Conservation (phyloP, 2,113 vertebrate genomes). For the Poeciliopsis turrubarensis region DNA sequence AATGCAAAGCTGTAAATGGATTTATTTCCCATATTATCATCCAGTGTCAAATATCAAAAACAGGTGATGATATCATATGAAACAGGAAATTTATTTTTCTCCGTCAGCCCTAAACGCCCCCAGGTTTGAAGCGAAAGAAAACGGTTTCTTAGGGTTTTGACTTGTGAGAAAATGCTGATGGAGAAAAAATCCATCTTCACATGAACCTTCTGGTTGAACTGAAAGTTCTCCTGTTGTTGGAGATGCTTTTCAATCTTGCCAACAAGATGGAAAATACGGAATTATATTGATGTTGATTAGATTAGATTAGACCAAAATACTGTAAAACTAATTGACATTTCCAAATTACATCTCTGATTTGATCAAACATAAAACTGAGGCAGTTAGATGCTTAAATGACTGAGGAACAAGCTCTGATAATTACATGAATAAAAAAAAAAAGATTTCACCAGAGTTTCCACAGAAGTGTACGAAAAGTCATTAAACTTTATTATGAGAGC, state of each 20-base stretch:
- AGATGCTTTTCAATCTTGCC: neutral
- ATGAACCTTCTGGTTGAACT: neutral
- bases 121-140: neutral
- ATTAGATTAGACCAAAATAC: neutral
- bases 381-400: slow-evolving; percentile 1
- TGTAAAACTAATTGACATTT: neutral
- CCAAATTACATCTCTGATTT: slow-evolving; percentile 1
- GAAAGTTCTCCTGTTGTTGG: neutral
- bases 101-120: neutral
- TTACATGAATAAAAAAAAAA: slow-evolving; percentile 3
- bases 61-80: neutral
- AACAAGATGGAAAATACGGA: neutral
- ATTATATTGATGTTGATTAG: neutral
- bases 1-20: slow-evolving; percentile 7
- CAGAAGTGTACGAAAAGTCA: slow-evolving; percentile 18
- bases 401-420: slow-evolving; percentile 13
- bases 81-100: neutral
- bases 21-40: neutral
- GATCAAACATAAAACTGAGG: neutral
- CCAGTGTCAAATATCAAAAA: neutral
- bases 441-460: slow-evolving; percentile 11
- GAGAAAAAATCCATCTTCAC: neutral
- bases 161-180: too few relatives aligned
- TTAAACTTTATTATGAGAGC: slow-evolving; percentile 31
- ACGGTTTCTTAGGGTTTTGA: neutral